Percentiles rank a stretch among this genome's conserved stretches.
Conservation (phyloP, 2,797 vertebrate genomes). For the Octomys mimax region DNA sequence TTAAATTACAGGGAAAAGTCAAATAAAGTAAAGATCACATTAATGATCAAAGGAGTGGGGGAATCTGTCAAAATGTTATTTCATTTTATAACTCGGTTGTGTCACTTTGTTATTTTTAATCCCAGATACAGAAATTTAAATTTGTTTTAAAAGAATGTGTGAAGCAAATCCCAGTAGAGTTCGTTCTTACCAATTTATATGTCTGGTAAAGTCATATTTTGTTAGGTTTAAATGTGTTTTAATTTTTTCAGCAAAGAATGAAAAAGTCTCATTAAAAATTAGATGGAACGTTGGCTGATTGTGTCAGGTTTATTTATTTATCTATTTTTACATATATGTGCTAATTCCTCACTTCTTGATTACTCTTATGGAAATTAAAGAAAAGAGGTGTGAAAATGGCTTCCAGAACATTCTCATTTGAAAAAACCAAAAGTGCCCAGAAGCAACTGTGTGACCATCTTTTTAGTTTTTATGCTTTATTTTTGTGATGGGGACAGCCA, state of each 20-base stretch:
- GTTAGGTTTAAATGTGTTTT: conserved; percentile 62
- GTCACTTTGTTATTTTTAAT: conserved; percentile 76
- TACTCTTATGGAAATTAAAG: neutral
- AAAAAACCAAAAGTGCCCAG: neutral
- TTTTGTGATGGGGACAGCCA: neutral
- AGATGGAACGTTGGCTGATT: conserved; percentile 12
- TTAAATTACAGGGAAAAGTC: conserved; percentile 59
- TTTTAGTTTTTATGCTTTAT: neutral
- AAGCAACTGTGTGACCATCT: neutral
- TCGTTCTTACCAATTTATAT: conserved; percentile 65
- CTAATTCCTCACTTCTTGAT: conserved; percentile 16
- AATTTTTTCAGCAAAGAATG: conserved; percentile 30
- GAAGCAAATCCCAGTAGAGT: conserved; percentile 62
- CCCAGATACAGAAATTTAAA: conserved; percentile 52
- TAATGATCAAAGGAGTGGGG: conserved; percentile 10
- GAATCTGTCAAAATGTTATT: conserved; percentile 64
- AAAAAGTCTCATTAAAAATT: conserved; percentile 63
- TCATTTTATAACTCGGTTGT: conserved; percentile 67
- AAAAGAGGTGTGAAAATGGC: neutral
- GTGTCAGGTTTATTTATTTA: neutral
- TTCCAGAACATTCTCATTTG: conserved; percentile 37
- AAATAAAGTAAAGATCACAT: conserved; percentile 67
- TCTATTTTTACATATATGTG: neutral
- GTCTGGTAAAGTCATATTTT: conserved; percentile 50
- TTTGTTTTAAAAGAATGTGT: conserved; percentile 71